A percentile compares a stretch with the other conserved stretches of the same genome.
Evolutionary conservation across 2,113 vertebrate species (phyloP).

Genomic region (Corythornis madagascariensis): DNA sequence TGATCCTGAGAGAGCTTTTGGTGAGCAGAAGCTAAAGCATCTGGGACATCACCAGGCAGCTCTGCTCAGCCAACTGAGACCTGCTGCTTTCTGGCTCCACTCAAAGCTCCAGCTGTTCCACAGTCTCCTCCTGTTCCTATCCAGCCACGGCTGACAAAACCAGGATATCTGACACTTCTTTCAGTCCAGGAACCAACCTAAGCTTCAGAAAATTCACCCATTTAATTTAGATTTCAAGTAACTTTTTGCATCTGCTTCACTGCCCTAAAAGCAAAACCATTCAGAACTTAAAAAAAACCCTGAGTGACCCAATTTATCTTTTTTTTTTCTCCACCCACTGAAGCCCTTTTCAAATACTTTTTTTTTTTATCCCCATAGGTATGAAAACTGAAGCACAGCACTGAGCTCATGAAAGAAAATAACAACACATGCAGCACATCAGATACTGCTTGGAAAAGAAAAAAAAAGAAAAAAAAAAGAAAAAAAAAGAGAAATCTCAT

Average conservation of each 20-base stretch:
- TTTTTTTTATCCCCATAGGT: neutral
- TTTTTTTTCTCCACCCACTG: neutral
- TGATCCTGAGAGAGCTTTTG: too few species aligned
- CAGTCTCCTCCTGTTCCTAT: too few species aligned
- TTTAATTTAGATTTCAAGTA: neutral
- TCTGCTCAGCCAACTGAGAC: too few species aligned
- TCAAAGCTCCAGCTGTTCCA: too few species aligned
- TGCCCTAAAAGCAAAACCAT: too few species aligned
- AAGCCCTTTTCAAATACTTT: neutral
- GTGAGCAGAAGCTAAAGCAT: too few species aligned
- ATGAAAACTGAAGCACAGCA: neutral
- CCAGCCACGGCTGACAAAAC: too few species aligned
- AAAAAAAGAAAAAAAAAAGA: too few species aligned
- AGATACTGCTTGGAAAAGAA: neutral
- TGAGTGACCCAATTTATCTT: neutral
- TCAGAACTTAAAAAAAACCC: neutral
- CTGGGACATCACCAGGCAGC: too few species aligned
- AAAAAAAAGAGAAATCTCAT: neutral
- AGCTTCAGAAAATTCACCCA: neutral
- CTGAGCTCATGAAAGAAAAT: neutral
- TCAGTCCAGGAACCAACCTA: neutral
- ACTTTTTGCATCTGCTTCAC: too few species aligned
- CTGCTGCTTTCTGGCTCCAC: too few species aligned
- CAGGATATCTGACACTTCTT: neutral
- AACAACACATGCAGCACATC: neutral